Evolutionary conservation across 2,113 vertebrate genomes (phyloP).

Genomic region (Eidolon helvum): DNA sequence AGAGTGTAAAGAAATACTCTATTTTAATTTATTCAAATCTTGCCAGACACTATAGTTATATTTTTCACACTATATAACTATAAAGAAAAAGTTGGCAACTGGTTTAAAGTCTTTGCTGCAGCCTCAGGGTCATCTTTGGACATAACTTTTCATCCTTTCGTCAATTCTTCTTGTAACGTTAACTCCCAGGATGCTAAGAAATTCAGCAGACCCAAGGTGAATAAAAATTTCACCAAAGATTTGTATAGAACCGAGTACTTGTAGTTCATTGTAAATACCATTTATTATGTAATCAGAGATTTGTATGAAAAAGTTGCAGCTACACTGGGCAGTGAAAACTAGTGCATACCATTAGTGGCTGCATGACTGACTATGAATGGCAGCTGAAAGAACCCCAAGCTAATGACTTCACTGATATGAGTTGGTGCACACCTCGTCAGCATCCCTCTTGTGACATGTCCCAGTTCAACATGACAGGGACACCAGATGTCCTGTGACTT

Average conservation of each 20-base stretch:
- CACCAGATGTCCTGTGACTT: not conserved
- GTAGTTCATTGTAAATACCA: not conserved
- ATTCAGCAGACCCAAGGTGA: not conserved
- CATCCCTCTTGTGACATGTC: not conserved
- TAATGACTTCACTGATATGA: not conserved
- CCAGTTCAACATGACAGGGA: not conserved
- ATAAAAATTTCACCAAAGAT: not conserved
- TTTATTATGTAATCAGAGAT: not conserved
- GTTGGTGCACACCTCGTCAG: not conserved
- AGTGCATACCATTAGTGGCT: not conserved
- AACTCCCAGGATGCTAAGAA: not conserved
- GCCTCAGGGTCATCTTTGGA: not conserved
- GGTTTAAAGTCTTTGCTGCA: not conserved
- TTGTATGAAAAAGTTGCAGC: not conserved
- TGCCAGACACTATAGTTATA: not conserved
- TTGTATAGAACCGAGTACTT: not conserved
- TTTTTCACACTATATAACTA: not conserved
- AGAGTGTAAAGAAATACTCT: not conserved
- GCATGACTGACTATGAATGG: not conserved
- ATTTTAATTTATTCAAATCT: not conserved
- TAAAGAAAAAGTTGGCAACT: not conserved
- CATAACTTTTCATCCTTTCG: not conserved
- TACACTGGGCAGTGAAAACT: not conserved
- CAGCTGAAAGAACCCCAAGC: not conserved
- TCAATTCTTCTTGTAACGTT: not conserved